phyloP scores from a whole-genome alignment of 2,113 vertebrate species.

The Takifugu flavidus region DNA sequence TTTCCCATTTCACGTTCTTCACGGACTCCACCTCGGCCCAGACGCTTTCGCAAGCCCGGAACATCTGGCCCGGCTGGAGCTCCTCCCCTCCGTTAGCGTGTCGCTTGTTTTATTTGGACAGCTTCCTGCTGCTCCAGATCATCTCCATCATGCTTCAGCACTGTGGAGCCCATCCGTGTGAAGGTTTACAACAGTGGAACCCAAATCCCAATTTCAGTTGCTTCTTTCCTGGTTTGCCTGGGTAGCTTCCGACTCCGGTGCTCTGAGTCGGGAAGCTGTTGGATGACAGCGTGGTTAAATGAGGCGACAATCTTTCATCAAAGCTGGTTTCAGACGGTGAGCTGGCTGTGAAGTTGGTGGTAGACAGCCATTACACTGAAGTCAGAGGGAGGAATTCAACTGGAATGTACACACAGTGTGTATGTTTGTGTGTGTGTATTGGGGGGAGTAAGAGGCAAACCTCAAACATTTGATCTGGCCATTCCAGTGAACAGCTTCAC shows the following conservation, averaged over 20 bases:
- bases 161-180: constrained; percentile 32
- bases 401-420: constrained; percentile 32
- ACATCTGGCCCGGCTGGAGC: constrained; percentile 58
- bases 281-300: no score
- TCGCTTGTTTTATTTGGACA: constrained; percentile 68
- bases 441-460: constrained; percentile 14
- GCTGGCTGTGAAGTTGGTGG: not conserved
- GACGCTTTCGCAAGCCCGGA: constrained; percentile 61
- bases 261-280: no score
- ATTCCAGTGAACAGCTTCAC: constrained; percentile 58
- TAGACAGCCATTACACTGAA: not conserved
- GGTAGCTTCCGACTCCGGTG: no score
- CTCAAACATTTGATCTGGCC: constrained; percentile 38
- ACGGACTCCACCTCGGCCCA: constrained; percentile 48
- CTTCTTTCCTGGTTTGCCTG: no score
- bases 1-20: constrained; percentile 35
- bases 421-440: not conserved
- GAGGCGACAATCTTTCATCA: not conserved
- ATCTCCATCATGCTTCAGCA: constrained; percentile 42
- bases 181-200: not conserved
- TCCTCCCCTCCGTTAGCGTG: constrained; percentile 48
- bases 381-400: constrained; percentile 23
- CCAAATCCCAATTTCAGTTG: no score
- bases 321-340: not conserved
- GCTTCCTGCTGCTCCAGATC: constrained; percentile 55